Percentiles rank a stretch among this genome's conserved stretches.
These are phyloP conservation scores for Pterostichus niger DNA, from an alignment of 2,888 invertebrate species.

Conservation along the genomic window DNA sequence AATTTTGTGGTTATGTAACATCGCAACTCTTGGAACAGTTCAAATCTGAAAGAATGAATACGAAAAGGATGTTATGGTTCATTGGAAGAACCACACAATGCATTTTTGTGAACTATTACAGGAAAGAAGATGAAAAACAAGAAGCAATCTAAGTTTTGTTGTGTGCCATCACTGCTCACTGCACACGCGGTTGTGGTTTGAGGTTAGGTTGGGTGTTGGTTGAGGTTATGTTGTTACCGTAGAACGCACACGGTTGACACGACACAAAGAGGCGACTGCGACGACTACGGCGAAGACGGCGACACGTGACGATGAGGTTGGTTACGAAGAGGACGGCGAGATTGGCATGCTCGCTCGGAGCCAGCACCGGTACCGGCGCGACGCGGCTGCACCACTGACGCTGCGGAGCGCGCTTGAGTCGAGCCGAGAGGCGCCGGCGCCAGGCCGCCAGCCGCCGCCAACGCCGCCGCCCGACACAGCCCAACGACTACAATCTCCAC, in stretches of 20 bases:
- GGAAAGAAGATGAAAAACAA: too few relatives aligned
- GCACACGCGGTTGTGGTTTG: constrained; percentile 27
- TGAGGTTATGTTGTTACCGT: constrained; percentile 31
- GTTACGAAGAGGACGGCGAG: constrained; percentile 74
- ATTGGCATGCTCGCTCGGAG: constrained; percentile 69
- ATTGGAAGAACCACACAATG: not conserved
- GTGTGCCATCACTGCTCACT: constrained; percentile 2
- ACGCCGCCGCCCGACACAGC: constrained; percentile 68
- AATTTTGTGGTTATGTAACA: constrained; percentile 34
- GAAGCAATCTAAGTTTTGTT: constrained; percentile 5
- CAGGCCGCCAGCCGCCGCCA: constrained; percentile 78
- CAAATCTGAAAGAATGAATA: constrained; percentile 11
- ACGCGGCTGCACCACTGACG: constrained; percentile 69
- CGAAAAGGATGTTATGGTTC: not conserved
- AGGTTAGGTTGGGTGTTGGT: constrained; percentile 15
- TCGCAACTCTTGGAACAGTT: constrained; percentile 26
- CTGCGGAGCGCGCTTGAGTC: constrained; percentile 65
- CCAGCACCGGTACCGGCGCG: constrained; percentile 67
- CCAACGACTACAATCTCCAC: constrained; percentile 10
- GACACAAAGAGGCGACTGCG: constrained; percentile 22
- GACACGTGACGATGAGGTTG: constrained; percentile 71
- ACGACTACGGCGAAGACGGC: constrained; percentile 58
- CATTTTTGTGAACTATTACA: too few relatives aligned
- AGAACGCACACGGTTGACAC: not conserved
- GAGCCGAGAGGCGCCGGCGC: constrained; percentile 74